These are phyloP conservation scores for Cephus cinctus DNA, from an alignment of 1,140 invertebrate species.

Conservation along the genomic window DNA sequence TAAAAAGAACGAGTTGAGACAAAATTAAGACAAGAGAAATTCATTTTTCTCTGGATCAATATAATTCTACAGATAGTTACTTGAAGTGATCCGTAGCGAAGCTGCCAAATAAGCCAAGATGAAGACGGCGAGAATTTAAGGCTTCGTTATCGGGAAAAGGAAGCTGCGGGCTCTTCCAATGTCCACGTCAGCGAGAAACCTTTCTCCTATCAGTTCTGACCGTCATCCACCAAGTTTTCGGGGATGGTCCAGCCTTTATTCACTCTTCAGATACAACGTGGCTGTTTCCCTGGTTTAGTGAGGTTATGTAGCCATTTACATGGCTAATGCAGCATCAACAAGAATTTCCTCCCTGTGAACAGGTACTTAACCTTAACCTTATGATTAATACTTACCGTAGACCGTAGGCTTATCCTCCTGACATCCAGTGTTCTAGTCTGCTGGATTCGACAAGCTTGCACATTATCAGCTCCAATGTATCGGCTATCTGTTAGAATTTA, in stretches of 20 bases:
- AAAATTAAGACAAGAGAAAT: neutral
- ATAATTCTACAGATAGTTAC: no score
- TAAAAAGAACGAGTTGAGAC: no score
- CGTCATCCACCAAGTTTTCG: no score
- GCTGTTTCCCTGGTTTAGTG: no score
- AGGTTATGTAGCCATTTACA: conserved; percentile 29
- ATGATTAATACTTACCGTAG: neutral
- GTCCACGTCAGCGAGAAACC: conserved; percentile 26
- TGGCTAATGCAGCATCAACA: neutral
- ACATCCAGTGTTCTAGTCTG: no score
- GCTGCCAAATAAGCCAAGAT: no score
- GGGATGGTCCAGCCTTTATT: no score
- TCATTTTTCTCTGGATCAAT: no score
- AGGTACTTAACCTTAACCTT: conserved; percentile 13
- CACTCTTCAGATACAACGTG: no score
- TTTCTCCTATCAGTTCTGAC: no score
- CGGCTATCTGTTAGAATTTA: conserved; percentile 30
- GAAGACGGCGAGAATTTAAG: conserved; percentile 29
- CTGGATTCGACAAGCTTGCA: conserved; percentile 8
- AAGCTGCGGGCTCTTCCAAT: conserved; percentile 20
- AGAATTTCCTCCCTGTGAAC: neutral
- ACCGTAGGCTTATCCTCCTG: no score
- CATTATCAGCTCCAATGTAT: conserved; percentile 23
- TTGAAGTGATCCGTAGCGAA: no score
- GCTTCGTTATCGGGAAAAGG: conserved; percentile 34